Evolutionary conservation across 2,113 vertebrate genomes (phyloP).

Genomic region (Xiphias gladius): DNA sequence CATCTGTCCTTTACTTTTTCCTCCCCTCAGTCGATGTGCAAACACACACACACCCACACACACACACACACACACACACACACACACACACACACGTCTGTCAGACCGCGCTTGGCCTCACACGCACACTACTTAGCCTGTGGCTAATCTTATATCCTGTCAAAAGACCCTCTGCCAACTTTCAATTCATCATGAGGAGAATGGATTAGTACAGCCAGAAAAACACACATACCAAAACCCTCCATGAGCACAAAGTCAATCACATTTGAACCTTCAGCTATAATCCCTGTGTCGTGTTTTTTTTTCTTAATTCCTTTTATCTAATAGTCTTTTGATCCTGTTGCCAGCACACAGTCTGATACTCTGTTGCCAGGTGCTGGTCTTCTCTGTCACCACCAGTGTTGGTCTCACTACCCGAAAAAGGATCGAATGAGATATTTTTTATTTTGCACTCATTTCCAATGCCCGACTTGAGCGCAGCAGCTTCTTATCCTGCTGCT

Average conservation of each 20-base stretch:
- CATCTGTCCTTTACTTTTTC: conserved; percentile 14
- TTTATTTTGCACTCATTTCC: conserved; percentile 4
- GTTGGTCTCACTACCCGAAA: conserved; percentile 4
- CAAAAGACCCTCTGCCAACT: conserved; percentile 41
- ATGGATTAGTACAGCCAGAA: conserved; percentile 47
- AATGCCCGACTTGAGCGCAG: conserved; percentile 1
- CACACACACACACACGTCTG: background rate
- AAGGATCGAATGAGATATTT: background rate
- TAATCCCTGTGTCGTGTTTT: conserved; percentile 59
- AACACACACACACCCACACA: background rate
- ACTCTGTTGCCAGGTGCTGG: background rate
- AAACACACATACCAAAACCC: conserved; percentile 52
- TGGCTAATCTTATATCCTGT: conserved; percentile 55
- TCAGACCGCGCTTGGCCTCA: background rate
- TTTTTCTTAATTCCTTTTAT: conserved; percentile 48
- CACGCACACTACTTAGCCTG: conserved; percentile 14
- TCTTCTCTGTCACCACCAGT: background rate
- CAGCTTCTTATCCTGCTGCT: conserved; percentile 5
- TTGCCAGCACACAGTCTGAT: conserved; percentile 27
- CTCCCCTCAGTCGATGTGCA: background rate
- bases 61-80: background rate
- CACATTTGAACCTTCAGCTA: conserved; percentile 58
- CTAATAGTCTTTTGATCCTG: conserved; percentile 54
- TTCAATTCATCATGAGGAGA: conserved; percentile 43
- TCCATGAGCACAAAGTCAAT: conserved; percentile 57